A percentile compares a stretch with the other conserved stretches of the same genome.
Evolutionary conservation across 2,797 vertebrate species (phyloP).

Genomic region (Notoglanidium macrostoma): DNA sequence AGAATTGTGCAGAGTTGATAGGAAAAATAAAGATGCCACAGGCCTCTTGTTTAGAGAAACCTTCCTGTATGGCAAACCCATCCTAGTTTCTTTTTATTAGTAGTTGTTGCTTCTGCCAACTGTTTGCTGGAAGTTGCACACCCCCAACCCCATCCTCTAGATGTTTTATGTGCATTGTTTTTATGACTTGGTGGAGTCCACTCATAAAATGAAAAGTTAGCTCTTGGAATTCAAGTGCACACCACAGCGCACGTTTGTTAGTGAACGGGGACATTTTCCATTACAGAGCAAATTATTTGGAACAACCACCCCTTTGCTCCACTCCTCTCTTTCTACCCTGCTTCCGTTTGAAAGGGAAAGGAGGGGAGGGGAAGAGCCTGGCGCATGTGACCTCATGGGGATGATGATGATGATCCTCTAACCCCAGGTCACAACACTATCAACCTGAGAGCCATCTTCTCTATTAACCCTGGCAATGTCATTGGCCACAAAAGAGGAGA

Average conservation of each 20-base stretch:
- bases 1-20: neutral
- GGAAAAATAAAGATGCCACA: slow-evolving; percentile 6
- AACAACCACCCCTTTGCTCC: slow-evolving; percentile 53
- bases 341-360: slow-evolving; percentile 68
- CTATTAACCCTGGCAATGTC: slow-evolving; percentile 57
- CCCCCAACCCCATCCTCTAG: slow-evolving; percentile 32
- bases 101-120: slow-evolving; percentile 50
- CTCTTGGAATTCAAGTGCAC: slow-evolving; percentile 64
- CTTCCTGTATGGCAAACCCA: slow-evolving; percentile 45
- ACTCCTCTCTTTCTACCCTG: slow-evolving; percentile 60
- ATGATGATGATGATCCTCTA: slow-evolving; percentile 56
- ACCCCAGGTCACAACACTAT: slow-evolving; percentile 45
- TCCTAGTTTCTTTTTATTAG: slow-evolving; percentile 59
- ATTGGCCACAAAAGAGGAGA: slow-evolving; percentile 52
- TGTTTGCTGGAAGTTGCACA: slow-evolving; percentile 42
- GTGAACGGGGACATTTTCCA: slow-evolving; percentile 75
- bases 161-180: slow-evolving; percentile 65
- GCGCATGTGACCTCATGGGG: slow-evolving; percentile 66
- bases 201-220: slow-evolving; percentile 50
- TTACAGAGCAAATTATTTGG: slow-evolving; percentile 76
- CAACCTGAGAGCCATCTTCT: slow-evolving; percentile 49
- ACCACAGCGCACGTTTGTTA: slow-evolving; percentile 64
- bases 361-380: slow-evolving; percentile 65
- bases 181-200: slow-evolving; percentile 61
- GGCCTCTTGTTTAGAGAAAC: slow-evolving; percentile 50